Base-by-base conservation (phyloP, 2,888 invertebrate species). In the Tetheella fluctuosa region DNA sequence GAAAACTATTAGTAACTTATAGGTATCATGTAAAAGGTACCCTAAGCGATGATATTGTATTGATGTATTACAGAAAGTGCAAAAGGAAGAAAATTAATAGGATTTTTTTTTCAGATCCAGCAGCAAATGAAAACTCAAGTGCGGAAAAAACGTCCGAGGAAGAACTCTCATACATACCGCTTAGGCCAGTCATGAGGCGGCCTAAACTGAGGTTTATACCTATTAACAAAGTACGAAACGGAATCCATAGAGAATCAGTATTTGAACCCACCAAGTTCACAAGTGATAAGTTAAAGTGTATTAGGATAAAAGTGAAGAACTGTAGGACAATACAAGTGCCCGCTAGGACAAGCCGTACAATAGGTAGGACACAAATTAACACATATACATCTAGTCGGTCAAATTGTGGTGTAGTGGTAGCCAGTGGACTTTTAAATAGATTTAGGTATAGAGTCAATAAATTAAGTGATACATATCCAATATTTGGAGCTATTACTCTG, bases 371-470 rank as follows among this genome's bases (percentile, higher is more conserved):
- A 73, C 73, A 62, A 62, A 70, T 39, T 0, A n/a, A 63, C 62
- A 66, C 68, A 61, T 71, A 62, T 52, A 54, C 53, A 13, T 23
- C 57, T 5, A 64, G 63, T 39, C 69, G 62, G 59, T 63, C 59
- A 54, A 13, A 54, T 17, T 67, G 59, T 1, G 80, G 79, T 10
- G 85, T 85, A 0, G 76, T 88, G 0, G 77, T 88, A 0, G 92
- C 91, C 0, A 85, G 85, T 58, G 92, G 92, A 30, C 66, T 88
- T 2, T 76, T 93, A 53, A 82, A 89, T 74, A 87, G 92, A 63
- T 93, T 93, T 84, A 91, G 80, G 76, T 93, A 87, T 79, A 91
- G 79, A 76, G 63, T 88, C 64, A 86, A 80, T 54, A 83, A 85
- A 64, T 64, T 74, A 59, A 80, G 69, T 65, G 79, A 83, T 59